Evolutionary conservation across 1,140 invertebrate genomes (phyloP).

Genomic region (Drosophila melanica): DNA sequence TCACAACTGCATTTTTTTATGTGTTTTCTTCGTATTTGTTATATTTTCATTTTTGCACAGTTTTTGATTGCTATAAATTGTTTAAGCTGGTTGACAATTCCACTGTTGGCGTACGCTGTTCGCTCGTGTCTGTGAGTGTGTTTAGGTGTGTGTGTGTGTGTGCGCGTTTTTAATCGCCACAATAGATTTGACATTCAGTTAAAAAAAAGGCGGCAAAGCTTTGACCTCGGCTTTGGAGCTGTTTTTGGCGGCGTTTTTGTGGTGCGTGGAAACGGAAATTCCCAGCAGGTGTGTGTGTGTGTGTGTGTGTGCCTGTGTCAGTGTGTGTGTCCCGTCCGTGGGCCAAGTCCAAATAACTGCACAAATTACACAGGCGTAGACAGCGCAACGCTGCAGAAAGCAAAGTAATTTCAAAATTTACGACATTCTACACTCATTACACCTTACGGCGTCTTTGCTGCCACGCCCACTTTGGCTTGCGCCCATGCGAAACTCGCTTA

Average conservation of each 20-base stretch:
- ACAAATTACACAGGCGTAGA: conserved; percentile 69
- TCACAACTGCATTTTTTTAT: background rate
- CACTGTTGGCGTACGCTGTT: conserved; percentile 8
- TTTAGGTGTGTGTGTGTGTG: conserved; percentile 7
- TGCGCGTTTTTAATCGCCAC: conserved; percentile 63
- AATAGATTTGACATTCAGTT: conserved; percentile 82
- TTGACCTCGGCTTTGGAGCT: background rate
- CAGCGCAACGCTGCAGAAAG: conserved; percentile 46
- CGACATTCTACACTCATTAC: conserved; percentile 80
- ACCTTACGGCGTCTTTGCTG: conserved; percentile 57
- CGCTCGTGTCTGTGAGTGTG: conserved; percentile 15
- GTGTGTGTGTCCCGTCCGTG: background rate
- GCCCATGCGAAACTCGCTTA: conserved; percentile 74
- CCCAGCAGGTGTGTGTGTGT: conserved; percentile 55
- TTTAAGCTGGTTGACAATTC: conserved; percentile 49
- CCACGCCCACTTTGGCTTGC: conserved; percentile 58
- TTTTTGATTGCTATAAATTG: conserved; percentile 67
- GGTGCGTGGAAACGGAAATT: conserved; percentile 68
- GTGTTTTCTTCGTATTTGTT: conserved; percentile 19
- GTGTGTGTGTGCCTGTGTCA: conserved; percentile 3
- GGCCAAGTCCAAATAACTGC: conserved; percentile 21
- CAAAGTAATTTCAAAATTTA: conserved; percentile 79
- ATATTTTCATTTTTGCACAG: conserved; percentile 33
- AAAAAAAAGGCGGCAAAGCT: conserved; percentile 46
- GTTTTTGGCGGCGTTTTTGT: conserved; percentile 39